phyloP scores from a whole-genome alignment of 2,113 vertebrate genomes.

The Caloenas nicobarica region DNA sequence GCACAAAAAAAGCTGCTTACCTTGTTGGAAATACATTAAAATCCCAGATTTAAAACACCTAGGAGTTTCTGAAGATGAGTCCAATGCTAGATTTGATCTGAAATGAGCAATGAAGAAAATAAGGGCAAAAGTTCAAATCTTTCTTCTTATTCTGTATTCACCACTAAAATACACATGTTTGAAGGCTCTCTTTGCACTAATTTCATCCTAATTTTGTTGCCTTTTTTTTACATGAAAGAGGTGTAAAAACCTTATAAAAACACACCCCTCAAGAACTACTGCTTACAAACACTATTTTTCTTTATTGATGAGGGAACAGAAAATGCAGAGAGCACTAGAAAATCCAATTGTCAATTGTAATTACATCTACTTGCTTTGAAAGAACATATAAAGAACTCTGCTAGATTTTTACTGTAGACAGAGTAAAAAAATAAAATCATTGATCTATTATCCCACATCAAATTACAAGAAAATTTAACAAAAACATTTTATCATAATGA shows the following conservation, averaged over 20 bases:
- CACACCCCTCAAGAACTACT: not conserved
- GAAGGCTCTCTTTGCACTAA: not conserved
- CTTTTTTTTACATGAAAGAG: not conserved
- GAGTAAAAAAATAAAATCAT: not conserved
- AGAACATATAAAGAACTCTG: not conserved
- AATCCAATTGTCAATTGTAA: not conserved
- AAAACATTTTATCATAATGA: not conserved
- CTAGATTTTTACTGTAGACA: not conserved
- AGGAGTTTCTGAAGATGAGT: not conserved
- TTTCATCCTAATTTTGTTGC: not conserved
- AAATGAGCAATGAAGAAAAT: not conserved
- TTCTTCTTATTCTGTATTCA: not conserved
- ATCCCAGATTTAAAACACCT: not conserved
- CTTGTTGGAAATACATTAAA: not conserved
- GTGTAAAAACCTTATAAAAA: not conserved
- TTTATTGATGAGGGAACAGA: not conserved
- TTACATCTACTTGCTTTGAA: not conserved
- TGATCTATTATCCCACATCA: not conserved
- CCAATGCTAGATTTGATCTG: not conserved
- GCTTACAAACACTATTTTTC: not conserved
- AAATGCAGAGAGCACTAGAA: not conserved
- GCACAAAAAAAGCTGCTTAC: not conserved
- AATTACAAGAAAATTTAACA: not conserved
- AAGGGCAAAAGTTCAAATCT: not conserved
- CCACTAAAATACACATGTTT: not conserved